A percentile compares a stretch with the other conserved stretches of the same genome.
These are phyloP conservation scores for Todiramphus chloris DNA, from an alignment of 2,113 vertebrate genomes.

Conservation along the genomic window DNA sequence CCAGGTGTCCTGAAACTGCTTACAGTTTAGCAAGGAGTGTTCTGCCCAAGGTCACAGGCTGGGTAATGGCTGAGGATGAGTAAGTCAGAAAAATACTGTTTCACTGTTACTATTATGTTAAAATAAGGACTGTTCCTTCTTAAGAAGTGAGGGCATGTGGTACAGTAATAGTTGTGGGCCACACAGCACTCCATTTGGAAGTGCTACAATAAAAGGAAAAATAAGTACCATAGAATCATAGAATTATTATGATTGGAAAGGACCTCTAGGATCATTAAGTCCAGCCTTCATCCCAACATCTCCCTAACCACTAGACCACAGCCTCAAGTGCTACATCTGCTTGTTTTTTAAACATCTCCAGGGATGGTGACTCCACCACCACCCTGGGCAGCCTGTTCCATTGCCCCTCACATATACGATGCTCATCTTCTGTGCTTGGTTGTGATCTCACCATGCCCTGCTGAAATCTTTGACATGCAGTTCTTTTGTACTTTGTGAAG, in stretches of 20 bases:
- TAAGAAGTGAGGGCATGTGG: neutral
- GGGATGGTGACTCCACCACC: no score
- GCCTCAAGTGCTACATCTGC: no score
- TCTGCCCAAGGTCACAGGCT: neutral
- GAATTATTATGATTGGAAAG: no score
- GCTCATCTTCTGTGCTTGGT: neutral
- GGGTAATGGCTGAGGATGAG: neutral
- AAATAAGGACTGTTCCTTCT: neutral
- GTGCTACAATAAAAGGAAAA: neutral
- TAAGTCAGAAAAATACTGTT: neutral
- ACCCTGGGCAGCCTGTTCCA: no score
- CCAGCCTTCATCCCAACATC: no score
- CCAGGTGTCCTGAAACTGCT: neutral
- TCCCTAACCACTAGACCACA: no score
- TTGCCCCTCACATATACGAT: neutral
- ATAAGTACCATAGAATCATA: neutral
- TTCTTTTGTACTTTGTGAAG: neutral
- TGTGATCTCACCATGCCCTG: neutral
- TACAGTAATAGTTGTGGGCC: neutral
- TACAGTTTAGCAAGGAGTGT: neutral
- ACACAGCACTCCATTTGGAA: neutral
- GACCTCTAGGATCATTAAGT: no score
- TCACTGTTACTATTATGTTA: neutral
- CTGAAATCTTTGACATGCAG: neutral
- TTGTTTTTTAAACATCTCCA: no score